Percentiles rank a stretch among this genome's conserved stretches.
Conservation (phyloP, 2,797 vertebrate genomes). For the Aphelocoma californica region DNA sequence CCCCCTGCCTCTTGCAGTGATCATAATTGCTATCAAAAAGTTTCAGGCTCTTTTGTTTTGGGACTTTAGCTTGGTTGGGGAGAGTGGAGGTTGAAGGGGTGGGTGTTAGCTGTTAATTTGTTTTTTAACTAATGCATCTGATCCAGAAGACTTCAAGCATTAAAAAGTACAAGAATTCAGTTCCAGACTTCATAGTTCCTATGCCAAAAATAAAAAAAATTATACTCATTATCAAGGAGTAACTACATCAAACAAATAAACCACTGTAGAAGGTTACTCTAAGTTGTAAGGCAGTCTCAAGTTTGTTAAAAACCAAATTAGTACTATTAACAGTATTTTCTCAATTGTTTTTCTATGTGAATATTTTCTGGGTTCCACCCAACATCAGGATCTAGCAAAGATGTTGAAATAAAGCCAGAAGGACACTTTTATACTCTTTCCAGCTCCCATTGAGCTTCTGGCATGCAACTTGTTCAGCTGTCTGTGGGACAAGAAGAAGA, state of each 20-base stretch:
- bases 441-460: conserved; percentile 40
- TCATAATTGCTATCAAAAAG: neutral
- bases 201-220: neutral
- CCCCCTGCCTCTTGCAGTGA: neutral
- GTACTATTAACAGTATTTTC: conserved; percentile 26
- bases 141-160: neutral
- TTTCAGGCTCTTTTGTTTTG: neutral
- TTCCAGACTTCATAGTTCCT: neutral
- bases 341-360: conserved; percentile 39
- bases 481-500: neutral
- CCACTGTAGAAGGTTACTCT: neutral
- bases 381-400: conserved; percentile 12
- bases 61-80: neutral
- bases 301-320: neutral
- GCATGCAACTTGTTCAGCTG: neutral
- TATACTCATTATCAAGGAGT: neutral
- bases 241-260: neutral
- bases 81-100: neutral
- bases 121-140: neutral
- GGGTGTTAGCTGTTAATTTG: neutral
- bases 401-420: conserved; percentile 17
- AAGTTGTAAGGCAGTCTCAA: neutral
- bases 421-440: conserved; percentile 33
- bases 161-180: neutral
- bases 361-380: conserved; percentile 30